These are phyloP conservation scores for Fragum sueziense DNA, from an alignment of 2,888 invertebrate species.

Conservation along the genomic window DNA sequence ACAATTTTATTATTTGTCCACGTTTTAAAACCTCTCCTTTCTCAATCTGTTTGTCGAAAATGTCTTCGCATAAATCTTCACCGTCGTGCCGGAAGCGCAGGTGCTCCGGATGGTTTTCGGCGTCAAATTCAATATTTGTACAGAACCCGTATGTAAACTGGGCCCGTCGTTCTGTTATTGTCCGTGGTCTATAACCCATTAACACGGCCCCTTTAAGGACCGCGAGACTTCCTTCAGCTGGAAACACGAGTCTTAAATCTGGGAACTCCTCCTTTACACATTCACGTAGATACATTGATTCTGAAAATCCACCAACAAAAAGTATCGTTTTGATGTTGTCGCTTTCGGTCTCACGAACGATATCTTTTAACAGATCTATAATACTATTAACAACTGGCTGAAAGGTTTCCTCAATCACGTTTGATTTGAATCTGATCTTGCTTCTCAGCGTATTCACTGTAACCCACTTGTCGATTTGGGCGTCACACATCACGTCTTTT, in stretches of 20 bases:
- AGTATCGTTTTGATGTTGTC: constrained; percentile 17
- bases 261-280: constrained; percentile 22
- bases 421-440: constrained; percentile 2
- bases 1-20: constrained; percentile 17
- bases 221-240: constrained; percentile 30
- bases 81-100: constrained; percentile 26
- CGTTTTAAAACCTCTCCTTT: constrained; percentile 23
- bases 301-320: constrained; percentile 38
- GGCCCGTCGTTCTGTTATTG: constrained; percentile 23
- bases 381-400: constrained; percentile 18
- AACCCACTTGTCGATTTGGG: background rate
- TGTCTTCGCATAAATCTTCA: constrained; percentile 16
- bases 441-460: background rate
- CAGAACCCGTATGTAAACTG: constrained; percentile 40
- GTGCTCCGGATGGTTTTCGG: constrained; percentile 24
- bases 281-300: constrained; percentile 34
- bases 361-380: constrained; percentile 9
- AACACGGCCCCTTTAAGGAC: constrained; percentile 43
- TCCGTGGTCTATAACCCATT: constrained; percentile 35
- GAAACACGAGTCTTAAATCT: constrained; percentile 4
- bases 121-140: constrained; percentile 13
- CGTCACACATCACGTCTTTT: background rate
- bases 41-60: constrained; percentile 38
- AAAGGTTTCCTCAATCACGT: constrained; percentile 16
- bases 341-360: background rate